A percentile compares a stretch with the other conserved stretches of the same genome.
Conservation (phyloP, 2,888 invertebrate species). For the Caenorhabditis sinica region DNA sequence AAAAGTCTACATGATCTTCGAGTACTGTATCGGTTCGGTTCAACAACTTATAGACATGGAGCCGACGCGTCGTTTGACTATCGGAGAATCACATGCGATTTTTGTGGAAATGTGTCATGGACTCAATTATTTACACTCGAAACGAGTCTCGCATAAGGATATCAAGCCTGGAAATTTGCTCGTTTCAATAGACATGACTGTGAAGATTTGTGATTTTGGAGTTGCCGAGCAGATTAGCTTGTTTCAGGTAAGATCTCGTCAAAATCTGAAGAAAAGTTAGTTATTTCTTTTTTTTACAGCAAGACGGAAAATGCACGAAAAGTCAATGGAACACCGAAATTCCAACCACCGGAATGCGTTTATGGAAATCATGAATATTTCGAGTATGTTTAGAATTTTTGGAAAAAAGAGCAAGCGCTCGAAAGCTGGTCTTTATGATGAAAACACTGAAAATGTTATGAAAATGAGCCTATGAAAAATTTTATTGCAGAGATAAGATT, state of each 20-base stretch:
- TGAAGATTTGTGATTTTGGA: conserved; percentile 98
- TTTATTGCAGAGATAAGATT: no score
- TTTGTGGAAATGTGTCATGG: conserved; percentile 88
- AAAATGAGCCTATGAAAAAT: no score
- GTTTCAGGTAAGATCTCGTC: conserved; percentile 59
- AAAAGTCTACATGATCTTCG: conserved; percentile 98
- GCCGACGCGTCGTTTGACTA: conserved; percentile 53
- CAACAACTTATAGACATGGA: conserved; percentile 89
- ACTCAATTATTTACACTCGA: conserved; percentile 79
- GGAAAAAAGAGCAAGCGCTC: no score
- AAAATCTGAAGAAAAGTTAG: neutral
- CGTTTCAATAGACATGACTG: conserved; percentile 91
- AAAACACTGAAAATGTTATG: no score
- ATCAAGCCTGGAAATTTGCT: conserved; percentile 98
- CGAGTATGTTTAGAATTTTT: no score
- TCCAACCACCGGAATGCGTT: conserved; percentile 96
- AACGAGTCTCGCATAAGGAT: conserved; percentile 97
- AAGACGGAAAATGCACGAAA: conserved; percentile 92
- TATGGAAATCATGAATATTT: conserved; percentile 88
- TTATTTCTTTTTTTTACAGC: conserved; percentile 54
- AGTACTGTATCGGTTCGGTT: conserved; percentile 93
- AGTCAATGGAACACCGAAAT: conserved; percentile 99
- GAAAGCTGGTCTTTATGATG: no score
- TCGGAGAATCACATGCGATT: conserved; percentile 86
- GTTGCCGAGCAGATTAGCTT: conserved; percentile 89